phyloP scores from a whole-genome alignment of 2,888 invertebrate genomes.

The Nebria brevicollis region DNA sequence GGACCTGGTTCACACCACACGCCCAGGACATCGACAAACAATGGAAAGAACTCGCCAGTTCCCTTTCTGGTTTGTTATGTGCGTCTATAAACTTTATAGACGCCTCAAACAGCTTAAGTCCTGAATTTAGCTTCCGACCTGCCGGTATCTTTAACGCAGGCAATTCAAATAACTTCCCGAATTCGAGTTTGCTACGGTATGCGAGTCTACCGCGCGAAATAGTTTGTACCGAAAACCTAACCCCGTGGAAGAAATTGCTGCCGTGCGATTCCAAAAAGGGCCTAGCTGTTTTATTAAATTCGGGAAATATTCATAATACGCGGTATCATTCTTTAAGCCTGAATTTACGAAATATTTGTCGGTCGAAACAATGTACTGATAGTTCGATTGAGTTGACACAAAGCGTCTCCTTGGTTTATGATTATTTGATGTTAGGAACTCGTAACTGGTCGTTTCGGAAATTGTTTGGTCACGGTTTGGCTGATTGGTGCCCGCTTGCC shows the following conservation, averaged over 20 bases:
- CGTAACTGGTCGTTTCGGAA: slow-evolving; percentile 88
- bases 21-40: slow-evolving; percentile 78
- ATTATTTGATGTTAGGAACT: slow-evolving; percentile 73
- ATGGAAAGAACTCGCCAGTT: slow-evolving; percentile 90
- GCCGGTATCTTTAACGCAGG: slow-evolving; percentile 65
- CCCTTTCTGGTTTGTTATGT: slow-evolving; percentile 94
- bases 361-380: slow-evolving; percentile 63
- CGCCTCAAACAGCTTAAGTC: slow-evolving; percentile 82
- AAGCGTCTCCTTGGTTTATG: slow-evolving; percentile 88
- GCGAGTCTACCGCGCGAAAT: slow-evolving; percentile 95
- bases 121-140: slow-evolving; percentile 85
- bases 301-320: slow-evolving; percentile 90
- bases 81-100: slow-evolving; percentile 96
- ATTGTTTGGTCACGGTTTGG: slow-evolving; percentile 87
- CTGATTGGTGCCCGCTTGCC: slow-evolving; percentile 84
- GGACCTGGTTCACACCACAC: slow-evolving; percentile 87
- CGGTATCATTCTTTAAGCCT: slow-evolving; percentile 92
- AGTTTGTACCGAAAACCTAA: slow-evolving; percentile 98
- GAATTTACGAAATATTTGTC: slow-evolving; percentile 83
- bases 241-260: slow-evolving; percentile 97
- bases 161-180: slow-evolving; percentile 60
- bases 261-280: slow-evolving; percentile 95
- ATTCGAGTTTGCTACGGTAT: slow-evolving; percentile 75
- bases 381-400: slow-evolving; percentile 83
- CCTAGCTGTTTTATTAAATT: slow-evolving; percentile 86